Conservation (phyloP, 2,113 vertebrate species). For the Vidua macroura region DNA sequence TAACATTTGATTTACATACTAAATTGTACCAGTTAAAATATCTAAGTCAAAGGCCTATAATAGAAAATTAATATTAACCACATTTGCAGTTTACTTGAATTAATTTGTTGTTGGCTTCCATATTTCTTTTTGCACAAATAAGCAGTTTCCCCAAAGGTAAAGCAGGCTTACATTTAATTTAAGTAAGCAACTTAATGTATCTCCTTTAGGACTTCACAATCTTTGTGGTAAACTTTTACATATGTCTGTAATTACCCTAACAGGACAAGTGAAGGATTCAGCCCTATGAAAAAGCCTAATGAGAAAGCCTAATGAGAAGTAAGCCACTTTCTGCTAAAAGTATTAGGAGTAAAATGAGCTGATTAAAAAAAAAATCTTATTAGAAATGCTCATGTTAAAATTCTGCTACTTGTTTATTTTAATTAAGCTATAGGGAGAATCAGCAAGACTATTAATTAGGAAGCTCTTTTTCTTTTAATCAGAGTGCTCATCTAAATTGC, state of each 20-base stretch:
- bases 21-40: background rate
- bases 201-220: background rate
- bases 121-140: background rate
- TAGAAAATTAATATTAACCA: background rate
- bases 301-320: background rate
- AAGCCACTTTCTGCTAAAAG: background rate
- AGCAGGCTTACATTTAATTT: background rate
- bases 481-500: background rate
- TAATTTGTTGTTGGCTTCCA: background rate
- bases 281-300: background rate
- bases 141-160: constrained; percentile 18
- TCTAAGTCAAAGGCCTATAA: background rate
- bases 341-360: constrained; percentile 13
- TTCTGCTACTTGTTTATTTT: constrained; percentile 30
- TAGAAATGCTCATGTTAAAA: constrained; percentile 18
- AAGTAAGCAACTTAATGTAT: background rate
- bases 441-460: constrained; percentile 11
- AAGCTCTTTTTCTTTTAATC: background rate
- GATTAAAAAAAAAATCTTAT: constrained; percentile 5
- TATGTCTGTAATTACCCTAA: constrained; percentile 21
- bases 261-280: background rate
- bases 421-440: constrained; percentile 33
- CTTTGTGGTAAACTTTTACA: background rate
- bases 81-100: background rate
- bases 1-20: background rate